These are phyloP conservation scores for Rhinoderma darwinii DNA, from an alignment of 2,113 vertebrate species.

Conservation along the genomic window DNA sequence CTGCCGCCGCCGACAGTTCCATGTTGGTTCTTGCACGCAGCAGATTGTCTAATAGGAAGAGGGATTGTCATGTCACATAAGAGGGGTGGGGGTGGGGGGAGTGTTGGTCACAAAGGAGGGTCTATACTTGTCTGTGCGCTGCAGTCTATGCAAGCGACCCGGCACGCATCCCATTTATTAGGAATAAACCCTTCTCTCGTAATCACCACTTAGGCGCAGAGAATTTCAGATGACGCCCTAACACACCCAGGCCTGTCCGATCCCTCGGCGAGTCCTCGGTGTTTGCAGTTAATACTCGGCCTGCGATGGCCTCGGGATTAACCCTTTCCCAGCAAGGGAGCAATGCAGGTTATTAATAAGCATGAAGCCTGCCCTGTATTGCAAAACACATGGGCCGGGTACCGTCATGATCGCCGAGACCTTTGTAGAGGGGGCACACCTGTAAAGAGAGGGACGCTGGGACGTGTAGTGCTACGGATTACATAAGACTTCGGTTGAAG, in stretches of 20 bases:
- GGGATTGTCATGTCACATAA: slow-evolving; percentile 40
- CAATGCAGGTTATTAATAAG: neutral
- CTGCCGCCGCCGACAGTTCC: neutral
- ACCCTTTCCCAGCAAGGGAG: neutral
- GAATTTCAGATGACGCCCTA: neutral
- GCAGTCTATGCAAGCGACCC: slow-evolving; percentile 7
- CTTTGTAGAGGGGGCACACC: neutral
- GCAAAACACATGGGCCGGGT: neutral
- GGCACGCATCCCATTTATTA: slow-evolving; percentile 14
- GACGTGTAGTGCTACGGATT: neutral
- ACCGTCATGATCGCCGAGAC: neutral
- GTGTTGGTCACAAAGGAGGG: slow-evolving; percentile 41
- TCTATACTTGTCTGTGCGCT: slow-evolving; percentile 8
- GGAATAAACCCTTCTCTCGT: slow-evolving; percentile 5
- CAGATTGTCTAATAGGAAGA: slow-evolving; percentile 14
- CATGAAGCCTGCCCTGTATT: neutral
- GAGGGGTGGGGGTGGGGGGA: slow-evolving; percentile 9
- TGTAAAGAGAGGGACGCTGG: neutral
- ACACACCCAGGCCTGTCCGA: slow-evolving; percentile 43
- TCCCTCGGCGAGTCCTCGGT: neutral
- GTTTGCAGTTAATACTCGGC: neutral
- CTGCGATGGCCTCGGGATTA: slow-evolving; percentile 30
- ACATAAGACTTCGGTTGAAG: too few species aligned
- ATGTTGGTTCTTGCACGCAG: neutral
- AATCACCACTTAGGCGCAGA: slow-evolving; percentile 10